Evolutionary conservation across 2,888 invertebrate genomes (phyloP).

Genomic region (Diloba caeruleocephala): DNA sequence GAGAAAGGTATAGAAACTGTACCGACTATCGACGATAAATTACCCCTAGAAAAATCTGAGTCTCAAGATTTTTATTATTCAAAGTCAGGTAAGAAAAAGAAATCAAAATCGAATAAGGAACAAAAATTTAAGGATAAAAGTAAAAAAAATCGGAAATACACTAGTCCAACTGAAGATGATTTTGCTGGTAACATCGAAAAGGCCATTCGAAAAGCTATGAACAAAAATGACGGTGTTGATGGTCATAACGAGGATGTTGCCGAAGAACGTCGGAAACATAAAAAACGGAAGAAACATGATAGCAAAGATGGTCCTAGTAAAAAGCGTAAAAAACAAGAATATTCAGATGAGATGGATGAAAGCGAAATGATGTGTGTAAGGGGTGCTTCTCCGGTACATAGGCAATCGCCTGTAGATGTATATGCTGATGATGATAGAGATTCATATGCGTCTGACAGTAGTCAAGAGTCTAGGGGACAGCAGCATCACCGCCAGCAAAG

Average conservation of each 20-base stretch:
- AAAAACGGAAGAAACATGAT: slow-evolving; percentile 89
- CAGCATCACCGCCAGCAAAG: slow-evolving; percentile 83
- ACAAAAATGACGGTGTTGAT: slow-evolving; percentile 90
- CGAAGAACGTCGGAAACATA: slow-evolving; percentile 86
- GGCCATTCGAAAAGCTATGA: slow-evolving; percentile 93
- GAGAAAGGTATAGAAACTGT: slow-evolving; percentile 62
- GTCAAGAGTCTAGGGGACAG: slow-evolving; percentile 87
- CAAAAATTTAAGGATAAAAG: slow-evolving; percentile 86
- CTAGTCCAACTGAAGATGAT: slow-evolving; percentile 90
- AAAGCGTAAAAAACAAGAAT: slow-evolving; percentile 89
- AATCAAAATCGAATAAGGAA: slow-evolving; percentile 83
- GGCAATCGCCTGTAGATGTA: slow-evolving; percentile 68
- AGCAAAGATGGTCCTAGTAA: slow-evolving; percentile 88
- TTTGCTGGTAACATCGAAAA: slow-evolving; percentile 94
- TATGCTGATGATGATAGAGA: slow-evolving; percentile 87
- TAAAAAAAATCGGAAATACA: slow-evolving; percentile 84
- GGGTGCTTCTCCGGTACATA: slow-evolving; percentile 92
- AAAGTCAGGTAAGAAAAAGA: slow-evolving; percentile 88
- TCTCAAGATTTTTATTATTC: slow-evolving; percentile 72
- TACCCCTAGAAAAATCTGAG: slow-evolving; percentile 67
- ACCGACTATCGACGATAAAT: slow-evolving; percentile 55
- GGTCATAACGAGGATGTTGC: slow-evolving; percentile 79
- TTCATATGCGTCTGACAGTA: slow-evolving; percentile 88
- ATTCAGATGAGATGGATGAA: slow-evolving; percentile 91
- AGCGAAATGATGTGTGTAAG: slow-evolving; percentile 94